A percentile compares a stretch with the other conserved stretches of the same genome.
Conservation (phyloP, 2,797 vertebrate species). For the Eutrigla gurnardus region DNA sequence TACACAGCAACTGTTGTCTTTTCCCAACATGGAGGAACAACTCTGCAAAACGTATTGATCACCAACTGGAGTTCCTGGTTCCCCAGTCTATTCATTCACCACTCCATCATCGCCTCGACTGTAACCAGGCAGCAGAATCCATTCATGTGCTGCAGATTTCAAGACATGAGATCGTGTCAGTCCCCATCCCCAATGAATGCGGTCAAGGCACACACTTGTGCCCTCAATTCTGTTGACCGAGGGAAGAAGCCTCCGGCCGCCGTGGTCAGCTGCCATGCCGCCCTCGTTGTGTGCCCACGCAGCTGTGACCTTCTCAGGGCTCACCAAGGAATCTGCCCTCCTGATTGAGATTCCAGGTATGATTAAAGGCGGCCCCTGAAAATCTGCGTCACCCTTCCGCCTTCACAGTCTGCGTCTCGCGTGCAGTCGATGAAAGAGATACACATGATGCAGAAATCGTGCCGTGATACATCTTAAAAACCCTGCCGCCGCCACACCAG, state of each 20-base stretch:
- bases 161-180: conserved; percentile 39
- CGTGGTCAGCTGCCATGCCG: conserved; percentile 36
- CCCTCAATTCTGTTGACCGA: conserved; percentile 14
- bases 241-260: conserved; percentile 2
- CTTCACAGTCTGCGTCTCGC: conserved; percentile 18
- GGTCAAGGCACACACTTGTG: conserved; percentile 31
- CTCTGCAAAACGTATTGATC: too few species aligned
- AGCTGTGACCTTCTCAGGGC: conserved; percentile 78
- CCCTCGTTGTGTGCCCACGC: conserved; percentile 45
- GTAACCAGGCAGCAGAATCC: conserved; percentile 19
- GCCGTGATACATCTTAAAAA: conserved; percentile 42
- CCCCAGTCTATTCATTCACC: conserved; percentile 30
- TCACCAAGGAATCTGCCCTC: conserved; percentile 62
- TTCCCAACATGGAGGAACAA: neutral
- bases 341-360: conserved; percentile 71
- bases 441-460: conserved; percentile 19
- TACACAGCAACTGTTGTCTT: neutral
- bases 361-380: conserved; percentile 53
- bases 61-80: too few species aligned
- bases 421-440: conserved; percentile 32
- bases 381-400: conserved; percentile 57
- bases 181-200: conserved; percentile 21
- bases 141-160: conserved; percentile 24
- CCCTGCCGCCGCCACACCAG: conserved; percentile 36
- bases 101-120: conserved; percentile 11